phyloP scores from a whole-genome alignment of 2,888 invertebrate genomes.

The Hyposoter dolosus region DNA sequence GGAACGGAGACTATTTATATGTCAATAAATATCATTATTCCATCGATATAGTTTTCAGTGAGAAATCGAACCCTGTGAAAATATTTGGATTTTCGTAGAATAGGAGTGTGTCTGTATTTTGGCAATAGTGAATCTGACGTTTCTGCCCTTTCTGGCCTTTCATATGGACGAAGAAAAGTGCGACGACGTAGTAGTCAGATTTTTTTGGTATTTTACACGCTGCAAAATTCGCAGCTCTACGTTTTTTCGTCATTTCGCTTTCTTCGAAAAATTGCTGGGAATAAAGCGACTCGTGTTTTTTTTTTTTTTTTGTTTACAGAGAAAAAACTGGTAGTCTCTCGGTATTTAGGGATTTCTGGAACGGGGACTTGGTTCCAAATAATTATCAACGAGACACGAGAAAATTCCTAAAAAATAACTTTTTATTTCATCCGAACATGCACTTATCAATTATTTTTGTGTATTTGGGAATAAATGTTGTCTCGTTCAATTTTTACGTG shows the following conservation, averaged over 20 bases:
- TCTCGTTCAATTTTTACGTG: not conserved
- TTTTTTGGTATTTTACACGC: not conserved
- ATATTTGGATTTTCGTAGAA: conserved; percentile 79
- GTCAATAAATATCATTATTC: conserved; percentile 3
- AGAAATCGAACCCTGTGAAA: conserved; percentile 74
- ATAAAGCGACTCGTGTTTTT: not conserved
- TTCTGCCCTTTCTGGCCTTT: not conserved
- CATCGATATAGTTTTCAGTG: not conserved
- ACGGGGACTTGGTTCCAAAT: not conserved
- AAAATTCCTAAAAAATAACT: conserved; percentile 51
- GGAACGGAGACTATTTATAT: not conserved
- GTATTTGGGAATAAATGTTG: conserved; percentile 18
- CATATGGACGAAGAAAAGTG: not conserved
- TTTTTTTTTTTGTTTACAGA: not conserved
- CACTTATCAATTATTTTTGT: conserved; percentile 25
- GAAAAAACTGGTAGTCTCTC: not conserved
- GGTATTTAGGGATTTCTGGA: not conserved
- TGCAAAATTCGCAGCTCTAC: not conserved
- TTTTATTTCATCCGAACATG: conserved; percentile 51
- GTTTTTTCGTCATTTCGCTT: not conserved
- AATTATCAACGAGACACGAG: not conserved
- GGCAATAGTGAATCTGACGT: conserved; percentile 5
- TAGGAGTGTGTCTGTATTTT: conserved; percentile 57
- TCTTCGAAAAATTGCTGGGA: not conserved
- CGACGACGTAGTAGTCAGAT: not conserved